Conservation (phyloP, 2,113 vertebrate genomes). For the Tauraco erythrolophus region DNA sequence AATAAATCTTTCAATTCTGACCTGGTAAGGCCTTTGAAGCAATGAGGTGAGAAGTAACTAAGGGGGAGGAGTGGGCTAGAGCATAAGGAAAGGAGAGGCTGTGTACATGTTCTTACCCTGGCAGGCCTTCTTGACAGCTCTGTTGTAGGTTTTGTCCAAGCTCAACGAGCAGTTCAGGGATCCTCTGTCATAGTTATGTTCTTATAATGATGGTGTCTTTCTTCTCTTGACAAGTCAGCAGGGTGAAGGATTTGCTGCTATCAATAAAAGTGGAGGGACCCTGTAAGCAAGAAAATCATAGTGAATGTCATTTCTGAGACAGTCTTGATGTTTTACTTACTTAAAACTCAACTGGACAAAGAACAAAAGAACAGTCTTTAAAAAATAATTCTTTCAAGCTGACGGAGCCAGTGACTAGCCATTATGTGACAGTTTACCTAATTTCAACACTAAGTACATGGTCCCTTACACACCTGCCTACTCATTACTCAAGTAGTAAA, state of each 20-base stretch:
- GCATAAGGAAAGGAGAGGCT: background rate
- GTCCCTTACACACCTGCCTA: background rate
- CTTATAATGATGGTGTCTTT: background rate
- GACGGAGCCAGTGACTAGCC: background rate
- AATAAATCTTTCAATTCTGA: background rate
- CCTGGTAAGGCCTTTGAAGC: background rate
- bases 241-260: background rate
- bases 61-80: background rate
- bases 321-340: background rate
- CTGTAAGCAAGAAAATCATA: background rate
- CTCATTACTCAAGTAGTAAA: background rate
- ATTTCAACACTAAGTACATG: background rate
- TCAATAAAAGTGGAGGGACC: background rate
- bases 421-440: background rate
- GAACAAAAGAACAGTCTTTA: background rate
- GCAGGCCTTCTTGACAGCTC: background rate
- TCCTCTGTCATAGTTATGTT: background rate
- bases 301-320: background rate
- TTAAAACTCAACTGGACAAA: background rate
- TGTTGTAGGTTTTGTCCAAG: background rate
- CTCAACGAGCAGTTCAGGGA: background rate
- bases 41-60: background rate
- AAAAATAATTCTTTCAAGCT: background rate
- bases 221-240: background rate
- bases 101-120: background rate